Base-by-base conservation (phyloP, 2,797 vertebrate species). In the Fringilla coelebs region DNA sequence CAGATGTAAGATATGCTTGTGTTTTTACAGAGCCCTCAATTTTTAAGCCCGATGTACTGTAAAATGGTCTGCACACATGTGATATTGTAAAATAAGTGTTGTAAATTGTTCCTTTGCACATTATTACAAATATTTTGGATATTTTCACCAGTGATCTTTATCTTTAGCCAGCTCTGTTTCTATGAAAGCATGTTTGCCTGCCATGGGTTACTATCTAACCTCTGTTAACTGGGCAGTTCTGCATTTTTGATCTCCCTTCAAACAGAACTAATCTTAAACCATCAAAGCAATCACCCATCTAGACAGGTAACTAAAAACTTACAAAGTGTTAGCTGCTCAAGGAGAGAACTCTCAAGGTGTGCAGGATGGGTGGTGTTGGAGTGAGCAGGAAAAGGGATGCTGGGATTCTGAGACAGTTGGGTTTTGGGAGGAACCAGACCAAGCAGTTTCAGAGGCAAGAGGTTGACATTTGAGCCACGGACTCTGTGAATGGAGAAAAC, bases 401-500 rank as follows among this genome's bases (percentile, higher is more conserved):
- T 3, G 31, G 22, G 4, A 38, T 26, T 17, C 10, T 20, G 29
- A 67, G 43, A n/a, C 14, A 26, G 41, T 6, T 40, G 5, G 11
- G 11, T 31, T 76, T 63, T 36, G 18, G n/a, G 29, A 38, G 25
- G 28, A 92, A 22, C 9, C 28, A 74, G 21, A 40, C 3, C 46
- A 76, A 40, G 29, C 15, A 48, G 11, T 41, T 79, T 10, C 10
- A 5, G 31, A 28, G 40, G 46, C 34, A 46, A 31, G 57, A 55
- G 10, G 21, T 0, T 48, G 68, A 32, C 22, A 18, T 62, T 22
- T 28, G 29, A 82, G 60, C 15, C n/a, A 73, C 0, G 0, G 43
- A 22, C 24, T 26, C 58, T 28, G 14, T 32, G 46, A 78, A 58
- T 13, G 38, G 73, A 57, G 41, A 61, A 58, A 70, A 52, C 4